phyloP scores from a whole-genome alignment of 2,888 invertebrate genomes.

The Hermodice carunculata region DNA sequence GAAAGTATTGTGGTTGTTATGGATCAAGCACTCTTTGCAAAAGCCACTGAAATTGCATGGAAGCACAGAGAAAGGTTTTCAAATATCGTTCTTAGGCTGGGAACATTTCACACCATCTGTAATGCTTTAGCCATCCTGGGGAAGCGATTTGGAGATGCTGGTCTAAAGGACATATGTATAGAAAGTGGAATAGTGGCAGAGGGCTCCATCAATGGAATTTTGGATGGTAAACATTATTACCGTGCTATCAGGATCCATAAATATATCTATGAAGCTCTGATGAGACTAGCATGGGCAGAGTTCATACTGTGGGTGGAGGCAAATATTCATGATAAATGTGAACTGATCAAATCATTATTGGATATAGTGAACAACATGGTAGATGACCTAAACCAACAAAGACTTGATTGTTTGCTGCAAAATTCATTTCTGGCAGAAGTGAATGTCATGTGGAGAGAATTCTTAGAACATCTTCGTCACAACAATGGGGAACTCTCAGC shows the following conservation, averaged over 20 bases:
- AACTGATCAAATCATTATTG: neutral
- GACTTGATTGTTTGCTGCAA: neutral
- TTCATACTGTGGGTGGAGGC: constrained; percentile 10
- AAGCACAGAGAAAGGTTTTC: constrained; percentile 15
- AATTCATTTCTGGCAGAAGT: neutral
- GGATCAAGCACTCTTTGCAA: constrained; percentile 40
- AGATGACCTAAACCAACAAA: constrained; percentile 2
- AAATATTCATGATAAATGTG: constrained; percentile 18
- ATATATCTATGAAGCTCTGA: constrained; percentile 36
- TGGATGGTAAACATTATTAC: constrained; percentile 22
- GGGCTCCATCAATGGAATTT: constrained; percentile 29
- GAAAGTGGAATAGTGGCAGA: constrained; percentile 40
- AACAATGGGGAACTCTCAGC: constrained; percentile 12
- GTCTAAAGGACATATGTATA: constrained; percentile 32
- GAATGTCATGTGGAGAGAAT: constrained; percentile 7
- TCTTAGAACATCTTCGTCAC: constrained; percentile 11
- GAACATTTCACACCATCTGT: constrained; percentile 34
- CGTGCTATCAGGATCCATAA: constrained; percentile 28
- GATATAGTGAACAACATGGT: neutral
- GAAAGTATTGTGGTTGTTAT: constrained; percentile 29
- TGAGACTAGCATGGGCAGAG: constrained; percentile 31
- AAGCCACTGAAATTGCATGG: constrained; percentile 34
- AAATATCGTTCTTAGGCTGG: constrained; percentile 27
- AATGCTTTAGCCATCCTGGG: constrained; percentile 29
- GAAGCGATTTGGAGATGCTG: constrained; percentile 38